Evolutionary conservation across 2,113 vertebrate species (phyloP), one percentile per base, ranked within the genome.

Genomic region (Forbesichthys papilliferus): DNA sequence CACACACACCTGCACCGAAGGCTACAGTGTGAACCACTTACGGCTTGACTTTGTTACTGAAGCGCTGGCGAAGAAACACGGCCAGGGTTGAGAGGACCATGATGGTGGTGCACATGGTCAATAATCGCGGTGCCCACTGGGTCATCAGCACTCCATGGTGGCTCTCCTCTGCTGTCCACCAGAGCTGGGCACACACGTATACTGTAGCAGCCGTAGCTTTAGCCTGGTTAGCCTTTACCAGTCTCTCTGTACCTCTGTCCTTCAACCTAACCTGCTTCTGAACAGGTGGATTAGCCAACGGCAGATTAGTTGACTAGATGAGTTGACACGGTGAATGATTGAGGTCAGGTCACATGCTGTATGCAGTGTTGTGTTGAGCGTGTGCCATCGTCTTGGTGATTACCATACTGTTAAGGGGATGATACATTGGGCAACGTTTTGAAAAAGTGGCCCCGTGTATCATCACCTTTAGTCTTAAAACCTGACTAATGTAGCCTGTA

Each of bases 101-200:
- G 65, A 92, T 83, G 6, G 91, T 92, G 58, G 90, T 92, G 79
- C 91, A 92, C 91, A 91, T 92, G 75, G 67, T 84, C 73, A 9
- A 3, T 14, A 51, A 1, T 49, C 18, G 4, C n/a, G 16, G 36
- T 65, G 48, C 55, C 68, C 46, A 10, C 34, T 62, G 33, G 48
- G 46, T 66, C 64, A 47, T 54, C 67, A 69, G 61, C 64, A 8
- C 66, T n/a, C 49, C 83, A 83, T 74, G 49, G 27, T 64, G 49
- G 14, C 49, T 34, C 48, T 51, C 27, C 3, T 4, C 8, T 42
- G 47, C 47, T 34, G 16, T 36, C 56, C 20, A 9, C 55, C 18
- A 27, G 16, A 57, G 55, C 55, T 9, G 13, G 49, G 49, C 11
- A 51, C 11, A 14, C 9, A 20, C 20, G 13, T 14, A 42, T 14